phyloP scores from a whole-genome alignment of 2,113 vertebrate genomes.

The Todiramphus saurophagus region DNA sequence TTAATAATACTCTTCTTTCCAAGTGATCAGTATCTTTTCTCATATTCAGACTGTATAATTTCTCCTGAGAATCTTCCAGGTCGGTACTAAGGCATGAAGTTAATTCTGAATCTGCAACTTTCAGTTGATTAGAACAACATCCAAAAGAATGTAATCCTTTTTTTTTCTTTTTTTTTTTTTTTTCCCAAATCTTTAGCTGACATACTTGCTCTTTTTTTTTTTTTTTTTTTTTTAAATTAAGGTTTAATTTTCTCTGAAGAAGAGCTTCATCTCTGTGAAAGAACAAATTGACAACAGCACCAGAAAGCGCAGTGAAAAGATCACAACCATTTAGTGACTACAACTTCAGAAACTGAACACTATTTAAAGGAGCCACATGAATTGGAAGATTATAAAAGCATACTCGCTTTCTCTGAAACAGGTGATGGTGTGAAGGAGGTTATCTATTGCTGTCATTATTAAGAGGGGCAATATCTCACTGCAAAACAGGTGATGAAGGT shows the following conservation, averaged over 20 bases:
- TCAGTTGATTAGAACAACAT: neutral
- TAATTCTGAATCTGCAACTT: constrained; percentile 9
- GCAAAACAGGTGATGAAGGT: constrained; percentile 46
- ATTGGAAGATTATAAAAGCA: neutral
- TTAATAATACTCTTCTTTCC: neutral
- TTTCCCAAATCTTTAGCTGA: neutral
- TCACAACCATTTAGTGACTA: neutral
- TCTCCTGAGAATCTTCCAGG: neutral
- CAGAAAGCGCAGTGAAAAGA: neutral
- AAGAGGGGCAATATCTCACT: neutral
- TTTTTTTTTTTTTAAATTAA: neutral
- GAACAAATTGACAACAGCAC: neutral
- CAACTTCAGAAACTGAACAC: neutral
- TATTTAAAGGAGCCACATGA: neutral
- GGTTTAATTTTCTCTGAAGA: neutral
- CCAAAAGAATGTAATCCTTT: neutral
- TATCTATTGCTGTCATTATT: neutral
- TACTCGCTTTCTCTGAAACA: neutral
- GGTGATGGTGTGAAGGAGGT: neutral
- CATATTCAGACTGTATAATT: neutral
- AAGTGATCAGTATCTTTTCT: neutral
- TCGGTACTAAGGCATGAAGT: neutral
- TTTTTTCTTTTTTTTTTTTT: neutral
- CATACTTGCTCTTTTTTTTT: neutral
- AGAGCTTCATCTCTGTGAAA: neutral